Conservation (phyloP, 2,888 invertebrate species). For the Athripsodes cinereus region DNA sequence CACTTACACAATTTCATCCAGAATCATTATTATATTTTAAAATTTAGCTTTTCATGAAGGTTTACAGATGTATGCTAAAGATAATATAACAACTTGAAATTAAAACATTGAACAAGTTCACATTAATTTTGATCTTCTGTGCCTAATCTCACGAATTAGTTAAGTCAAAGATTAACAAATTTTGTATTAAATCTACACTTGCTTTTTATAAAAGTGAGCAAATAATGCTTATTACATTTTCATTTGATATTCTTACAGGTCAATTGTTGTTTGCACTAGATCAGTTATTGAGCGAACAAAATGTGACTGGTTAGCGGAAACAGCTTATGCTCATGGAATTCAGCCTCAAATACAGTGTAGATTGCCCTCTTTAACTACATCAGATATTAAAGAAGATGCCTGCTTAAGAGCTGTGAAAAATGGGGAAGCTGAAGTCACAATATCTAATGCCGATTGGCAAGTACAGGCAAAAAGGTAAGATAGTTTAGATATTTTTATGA, state of each 20-base stretch:
- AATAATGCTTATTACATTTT: no score
- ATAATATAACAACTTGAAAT: no score
- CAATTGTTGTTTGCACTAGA: slow-evolving; percentile 60
- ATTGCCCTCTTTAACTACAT: background rate
- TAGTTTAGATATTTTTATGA: background rate
- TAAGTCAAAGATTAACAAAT: no score
- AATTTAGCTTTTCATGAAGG: no score
- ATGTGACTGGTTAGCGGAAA: slow-evolving; percentile 72
- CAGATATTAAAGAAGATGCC: background rate
- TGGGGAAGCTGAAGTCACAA: slow-evolving; percentile 64
- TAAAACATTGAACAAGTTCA: no score
- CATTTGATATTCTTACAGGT: slow-evolving; percentile 33
- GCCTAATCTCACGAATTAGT: no score
- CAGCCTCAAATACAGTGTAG: slow-evolving; percentile 73
- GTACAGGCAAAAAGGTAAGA: slow-evolving; percentile 56
- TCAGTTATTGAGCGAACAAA: slow-evolving; percentile 66
- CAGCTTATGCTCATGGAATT: slow-evolving; percentile 66
- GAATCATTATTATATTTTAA: no score
- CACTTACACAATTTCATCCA: no score
- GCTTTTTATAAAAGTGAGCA: no score
- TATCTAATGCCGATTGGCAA: slow-evolving; percentile 66
- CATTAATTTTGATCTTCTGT: no score
- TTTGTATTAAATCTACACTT: no score
- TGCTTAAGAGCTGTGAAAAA: slow-evolving; percentile 63
- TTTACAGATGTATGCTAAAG: no score